Base-by-base conservation (phyloP, 2,113 vertebrate genomes). In the Bubo blakistoni region DNA sequence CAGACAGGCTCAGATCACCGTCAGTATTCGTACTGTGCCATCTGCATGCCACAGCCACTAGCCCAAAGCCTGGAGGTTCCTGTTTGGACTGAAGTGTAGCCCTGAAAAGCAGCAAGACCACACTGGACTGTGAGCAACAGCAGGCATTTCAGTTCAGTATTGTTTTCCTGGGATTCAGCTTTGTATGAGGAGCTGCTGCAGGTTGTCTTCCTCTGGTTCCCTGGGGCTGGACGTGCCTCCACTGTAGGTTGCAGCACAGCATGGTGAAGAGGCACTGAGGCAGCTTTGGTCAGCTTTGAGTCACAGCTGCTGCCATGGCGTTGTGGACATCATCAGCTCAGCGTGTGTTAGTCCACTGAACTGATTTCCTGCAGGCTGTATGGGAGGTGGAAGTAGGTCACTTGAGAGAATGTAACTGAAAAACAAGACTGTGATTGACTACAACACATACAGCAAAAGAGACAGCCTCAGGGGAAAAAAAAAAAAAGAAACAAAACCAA, bases 211-310 rank as follows among this genome's bases (percentile, higher is more conserved):
- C 46, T 44, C 36, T 40, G 21, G 38, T 11, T 69, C 44, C 47
- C 22, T 25, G 38, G 12, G 20, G 16, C 24, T 38, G 57, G 46
- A 38, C 2, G 2, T 9, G 9, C 25, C 51, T 74, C 22, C 4
- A 6, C 18, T 0, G 0, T 10, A 26, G 46, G 2, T n/a, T 26
- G 30, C 30, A 30, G 46, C 30, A 27, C 26, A 20, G 7, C 2
- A 6, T 21, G 16, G 32, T 16, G 72, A 70, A 19, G 46, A 74
- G 81, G 27, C 5, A 3, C 24, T 40, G 73, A 36, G 34, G 6
- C 8, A 61, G 18, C 34, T 38, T 62, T 65, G 58, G 26, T 22
- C 30, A 17, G 51, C 17, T 46, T 46, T 46, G 44, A 46, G n/a
- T 5, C 71, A 54, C 0, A 1, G 59, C 63, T 83, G 46, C 54